Evolutionary conservation across 2,888 invertebrate species (phyloP).

Genomic region (Cenopis cana): DNA sequence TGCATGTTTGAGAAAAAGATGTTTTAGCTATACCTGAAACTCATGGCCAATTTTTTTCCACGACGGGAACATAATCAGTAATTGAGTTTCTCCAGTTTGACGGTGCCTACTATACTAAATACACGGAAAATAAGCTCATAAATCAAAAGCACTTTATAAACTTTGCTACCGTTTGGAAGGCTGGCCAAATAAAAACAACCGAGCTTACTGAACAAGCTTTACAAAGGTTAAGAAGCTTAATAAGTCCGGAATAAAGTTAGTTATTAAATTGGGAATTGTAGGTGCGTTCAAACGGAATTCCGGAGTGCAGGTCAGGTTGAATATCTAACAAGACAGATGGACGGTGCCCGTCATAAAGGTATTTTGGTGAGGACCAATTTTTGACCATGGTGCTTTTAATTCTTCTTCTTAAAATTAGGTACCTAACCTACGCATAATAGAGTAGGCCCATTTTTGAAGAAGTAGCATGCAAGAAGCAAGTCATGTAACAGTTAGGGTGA

Average conservation of each 20-base stretch:
- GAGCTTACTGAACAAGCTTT: conserved; percentile 13
- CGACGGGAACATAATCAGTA: neutral
- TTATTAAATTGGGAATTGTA: conserved; percentile 21
- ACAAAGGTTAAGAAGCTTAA: conserved; percentile 23
- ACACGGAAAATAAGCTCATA: neutral
- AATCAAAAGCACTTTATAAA: conserved; percentile 21
- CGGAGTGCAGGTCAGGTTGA: conserved; percentile 17
- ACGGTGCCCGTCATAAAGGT: neutral
- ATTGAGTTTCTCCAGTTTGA: neutral
- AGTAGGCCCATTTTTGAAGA: no score
- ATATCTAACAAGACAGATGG: conserved; percentile 13
- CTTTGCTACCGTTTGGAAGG: neutral
- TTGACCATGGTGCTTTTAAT: no score
- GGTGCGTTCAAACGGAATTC: conserved; percentile 15
- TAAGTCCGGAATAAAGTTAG: conserved; percentile 25
- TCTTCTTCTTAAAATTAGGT: no score
- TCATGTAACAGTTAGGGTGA: no score
- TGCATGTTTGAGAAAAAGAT: no score
- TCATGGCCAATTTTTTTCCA: neutral
- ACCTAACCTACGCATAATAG: no score
- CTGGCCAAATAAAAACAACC: conserved; percentile 24
- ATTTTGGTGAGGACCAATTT: neutral
- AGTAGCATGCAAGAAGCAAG: no score
- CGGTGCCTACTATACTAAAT: neutral
- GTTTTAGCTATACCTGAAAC: no score